Evolutionary conservation across 2,113 vertebrate genomes (phyloP).

Genomic region (Nothobranchius furzeri): DNA sequence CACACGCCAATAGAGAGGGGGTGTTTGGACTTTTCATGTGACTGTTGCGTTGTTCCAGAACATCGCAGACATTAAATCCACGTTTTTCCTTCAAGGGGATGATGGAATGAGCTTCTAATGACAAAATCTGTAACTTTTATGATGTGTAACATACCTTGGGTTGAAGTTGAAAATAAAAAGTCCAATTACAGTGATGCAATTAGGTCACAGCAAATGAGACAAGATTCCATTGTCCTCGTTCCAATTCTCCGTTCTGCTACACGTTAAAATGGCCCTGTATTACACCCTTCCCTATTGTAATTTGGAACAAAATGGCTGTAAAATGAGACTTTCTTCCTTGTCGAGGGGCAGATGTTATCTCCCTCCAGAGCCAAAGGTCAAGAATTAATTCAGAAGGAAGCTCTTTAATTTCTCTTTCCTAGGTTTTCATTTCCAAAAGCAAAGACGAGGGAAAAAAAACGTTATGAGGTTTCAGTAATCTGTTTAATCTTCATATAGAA

Average conservation of each 20-base stretch:
- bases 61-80: constrained; percentile 11
- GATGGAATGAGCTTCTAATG: constrained; percentile 1
- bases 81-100: neutral
- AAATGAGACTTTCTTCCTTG: constrained; percentile 66
- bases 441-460: neutral
- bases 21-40: constrained; percentile 15
- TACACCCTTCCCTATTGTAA: constrained; percentile 55
- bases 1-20: constrained; percentile 14
- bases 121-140: constrained; percentile 17
- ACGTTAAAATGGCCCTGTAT: constrained; percentile 59
- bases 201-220: constrained; percentile 58
- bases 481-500: constrained; percentile 37
- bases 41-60: constrained; percentile 19
- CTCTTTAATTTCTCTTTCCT: constrained; percentile 53
- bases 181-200: constrained; percentile 56
- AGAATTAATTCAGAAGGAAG: constrained; percentile 71
- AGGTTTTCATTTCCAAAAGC: constrained; percentile 14
- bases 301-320: constrained; percentile 68
- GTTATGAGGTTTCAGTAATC: constrained; percentile 39
- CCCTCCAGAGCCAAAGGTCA: constrained; percentile 66
- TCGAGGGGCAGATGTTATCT: constrained; percentile 66
- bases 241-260: constrained; percentile 48
- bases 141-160: constrained; percentile 17
- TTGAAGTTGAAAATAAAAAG: constrained; percentile 10
- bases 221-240: constrained; percentile 42